These are phyloP conservation scores for Drosophila equinoxialis DNA, from an alignment of 1,140 invertebrate genomes.

Conservation along the genomic window DNA sequence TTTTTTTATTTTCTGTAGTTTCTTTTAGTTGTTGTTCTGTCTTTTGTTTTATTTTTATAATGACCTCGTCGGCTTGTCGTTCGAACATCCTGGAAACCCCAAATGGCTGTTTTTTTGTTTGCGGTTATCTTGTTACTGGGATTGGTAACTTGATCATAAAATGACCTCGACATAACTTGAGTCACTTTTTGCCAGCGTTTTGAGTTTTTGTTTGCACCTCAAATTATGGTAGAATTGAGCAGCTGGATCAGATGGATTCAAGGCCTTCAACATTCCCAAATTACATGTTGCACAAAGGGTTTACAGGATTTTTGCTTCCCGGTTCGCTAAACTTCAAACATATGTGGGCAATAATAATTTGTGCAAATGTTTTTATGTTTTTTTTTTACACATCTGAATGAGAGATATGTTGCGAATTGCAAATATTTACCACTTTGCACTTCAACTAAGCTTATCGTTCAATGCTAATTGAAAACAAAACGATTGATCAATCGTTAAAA, in stretches of 20 bases:
- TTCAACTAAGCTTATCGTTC: constrained; percentile 59
- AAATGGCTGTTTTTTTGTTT: neutral
- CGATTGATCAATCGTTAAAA: constrained; percentile 62
- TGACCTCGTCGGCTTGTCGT: constrained; percentile 32
- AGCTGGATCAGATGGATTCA: neutral
- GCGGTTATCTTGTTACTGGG: constrained; percentile 10
- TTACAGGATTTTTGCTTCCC: constrained; percentile 12
- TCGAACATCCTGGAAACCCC: constrained; percentile 16
- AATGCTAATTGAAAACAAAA: constrained; percentile 70
- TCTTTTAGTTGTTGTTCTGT: too few relatives aligned
- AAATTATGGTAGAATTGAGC: neutral
- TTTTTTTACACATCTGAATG: neutral
- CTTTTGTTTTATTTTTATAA: neutral
- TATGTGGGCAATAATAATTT: neutral
- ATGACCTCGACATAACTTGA: constrained; percentile 49
- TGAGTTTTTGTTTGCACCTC: too few relatives aligned
- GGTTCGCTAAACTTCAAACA: constrained; percentile 18
- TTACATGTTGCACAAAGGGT: neutral
- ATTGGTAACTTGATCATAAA: constrained; percentile 46
- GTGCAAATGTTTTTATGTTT: neutral
- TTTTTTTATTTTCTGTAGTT: neutral
- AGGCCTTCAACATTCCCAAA: constrained; percentile 9
- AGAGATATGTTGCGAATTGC: neutral
- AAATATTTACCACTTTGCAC: constrained; percentile 31
- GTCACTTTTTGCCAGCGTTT: constrained; percentile 15